These are phyloP conservation scores for Pantelozetes paolii DNA, from an alignment of 2,888 invertebrate genomes.

Conservation along the genomic window DNA sequence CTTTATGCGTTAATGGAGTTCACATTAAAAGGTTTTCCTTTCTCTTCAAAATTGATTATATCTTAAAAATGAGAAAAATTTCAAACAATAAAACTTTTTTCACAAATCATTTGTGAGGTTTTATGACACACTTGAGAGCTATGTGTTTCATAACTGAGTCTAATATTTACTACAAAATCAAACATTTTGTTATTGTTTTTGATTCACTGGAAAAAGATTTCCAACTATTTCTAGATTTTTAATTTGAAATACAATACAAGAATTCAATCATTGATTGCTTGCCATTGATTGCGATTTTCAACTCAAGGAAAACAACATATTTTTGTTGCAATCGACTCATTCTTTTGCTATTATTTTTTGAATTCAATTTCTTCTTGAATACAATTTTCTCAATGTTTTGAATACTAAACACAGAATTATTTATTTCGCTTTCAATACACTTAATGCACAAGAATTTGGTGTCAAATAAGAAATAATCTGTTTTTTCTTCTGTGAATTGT, in stretches of 20 bases:
- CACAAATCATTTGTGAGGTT: not conserved
- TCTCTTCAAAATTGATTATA: not conserved
- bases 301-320: not conserved
- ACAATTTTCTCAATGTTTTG: not conserved
- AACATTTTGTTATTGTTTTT: too few relatives aligned
- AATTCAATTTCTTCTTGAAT: not conserved
- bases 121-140: not conserved
- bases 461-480: not conserved
- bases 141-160: too few relatives aligned
- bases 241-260: too few relatives aligned
- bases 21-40: not conserved
- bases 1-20: constrained; percentile 3
- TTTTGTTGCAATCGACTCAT: not conserved
- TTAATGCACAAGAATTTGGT: not conserved
- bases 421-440: not conserved
- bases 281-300: not conserved
- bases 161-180: too few relatives aligned
- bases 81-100: not conserved
- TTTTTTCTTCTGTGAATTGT: too few relatives aligned
- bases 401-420: not conserved
- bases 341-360: not conserved
- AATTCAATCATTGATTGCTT: too few relatives aligned
- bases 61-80: not conserved
- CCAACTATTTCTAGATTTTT: too few relatives aligned
- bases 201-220: too few relatives aligned